Evolutionary conservation across 2,113 vertebrate species (phyloP), one percentile per base, ranked within the genome.

Genomic region (Clarias batrachus): DNA sequence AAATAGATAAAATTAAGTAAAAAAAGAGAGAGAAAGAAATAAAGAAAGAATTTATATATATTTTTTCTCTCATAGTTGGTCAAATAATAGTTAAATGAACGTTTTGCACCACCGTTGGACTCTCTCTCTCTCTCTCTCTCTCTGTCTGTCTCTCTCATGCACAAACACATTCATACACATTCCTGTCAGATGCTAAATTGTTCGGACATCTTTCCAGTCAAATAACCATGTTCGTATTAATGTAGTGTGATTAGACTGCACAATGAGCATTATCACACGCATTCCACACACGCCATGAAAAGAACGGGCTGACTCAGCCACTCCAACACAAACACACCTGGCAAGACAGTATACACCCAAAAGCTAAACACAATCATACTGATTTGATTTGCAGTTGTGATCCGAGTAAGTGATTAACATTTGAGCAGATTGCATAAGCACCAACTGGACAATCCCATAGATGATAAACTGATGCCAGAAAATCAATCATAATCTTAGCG

Each of bases 181-280:
- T n/a, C 57, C 4, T 16, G 0, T 33, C 30, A 48, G 48, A 48
- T 7, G 6, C 48, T 48, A 48, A 48, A 16, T 68, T 81, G 86
- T 87, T 83, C 85, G 91, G 93, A 94, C 94, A 95, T 93, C 90
- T 94, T 95, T 95, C 94, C 92, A 91, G 92, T 94, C 92, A 92
- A 93, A 93, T 91, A 92, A 87, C 90, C 92, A 91, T 86, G 73
- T 93, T 92, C 84, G 90, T 85, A 91, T 94, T 91, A 92, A 91
- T 91, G 87, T 85, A 66, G 89, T 90, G 89, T 90, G 93, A 93
- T 89, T 1, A 85, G 91, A 90, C 0, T 88, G 89, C 92, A 93
- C 93, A 92, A 54, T 11, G 0, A 73, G 27, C 86, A 93, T 93
- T 92, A 92, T 54, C 62, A 52, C 90, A 91, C 48, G 90, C 93